These are phyloP conservation scores for Opisthocomus hoazin DNA, from an alignment of 2,113 vertebrate genomes.

Conservation along the genomic window DNA sequence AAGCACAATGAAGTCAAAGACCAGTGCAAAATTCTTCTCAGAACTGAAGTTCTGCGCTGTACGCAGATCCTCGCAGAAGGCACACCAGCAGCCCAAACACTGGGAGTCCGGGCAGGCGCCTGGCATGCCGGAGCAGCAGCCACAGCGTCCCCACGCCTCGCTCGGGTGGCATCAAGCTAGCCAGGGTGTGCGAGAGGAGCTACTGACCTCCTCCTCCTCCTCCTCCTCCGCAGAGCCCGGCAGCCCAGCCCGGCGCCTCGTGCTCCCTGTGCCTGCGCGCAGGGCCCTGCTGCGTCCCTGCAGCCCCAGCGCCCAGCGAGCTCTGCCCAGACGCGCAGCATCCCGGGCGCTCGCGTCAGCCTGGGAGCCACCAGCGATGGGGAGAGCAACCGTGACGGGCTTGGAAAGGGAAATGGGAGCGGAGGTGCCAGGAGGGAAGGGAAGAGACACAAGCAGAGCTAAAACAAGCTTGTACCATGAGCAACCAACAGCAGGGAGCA, in stretches of 20 bases:
- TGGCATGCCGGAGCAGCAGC: not conserved
- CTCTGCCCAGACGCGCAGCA: not conserved
- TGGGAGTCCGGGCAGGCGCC: rapidly evolving
- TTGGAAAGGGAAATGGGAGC: not conserved
- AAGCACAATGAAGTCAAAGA: not conserved
- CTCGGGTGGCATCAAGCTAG: not conserved
- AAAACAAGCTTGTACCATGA: not conserved
- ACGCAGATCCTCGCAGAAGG: not conserved
- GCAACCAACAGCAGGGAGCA: not conserved
- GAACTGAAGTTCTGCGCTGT: not conserved
- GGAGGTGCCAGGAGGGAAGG: not conserved
- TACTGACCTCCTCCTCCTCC: too few relatives aligned
- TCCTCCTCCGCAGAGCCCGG: not conserved
- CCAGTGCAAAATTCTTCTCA: not conserved
- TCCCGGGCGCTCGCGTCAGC: not conserved
- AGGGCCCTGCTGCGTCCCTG: not conserved
- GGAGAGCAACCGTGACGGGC: not conserved
- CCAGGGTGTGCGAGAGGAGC: not conserved
- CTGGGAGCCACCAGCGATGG: not conserved
- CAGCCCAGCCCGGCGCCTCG: not conserved
- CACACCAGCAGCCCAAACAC: not conserved
- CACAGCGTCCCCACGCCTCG: not conserved
- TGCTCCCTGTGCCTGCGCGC: rapidly evolving
- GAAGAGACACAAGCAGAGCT: not conserved
- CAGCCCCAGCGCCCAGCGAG: not conserved